These are phyloP conservation scores for Leistus spinibarbis DNA, from an alignment of 2,888 invertebrate species.

Conservation along the genomic window DNA sequence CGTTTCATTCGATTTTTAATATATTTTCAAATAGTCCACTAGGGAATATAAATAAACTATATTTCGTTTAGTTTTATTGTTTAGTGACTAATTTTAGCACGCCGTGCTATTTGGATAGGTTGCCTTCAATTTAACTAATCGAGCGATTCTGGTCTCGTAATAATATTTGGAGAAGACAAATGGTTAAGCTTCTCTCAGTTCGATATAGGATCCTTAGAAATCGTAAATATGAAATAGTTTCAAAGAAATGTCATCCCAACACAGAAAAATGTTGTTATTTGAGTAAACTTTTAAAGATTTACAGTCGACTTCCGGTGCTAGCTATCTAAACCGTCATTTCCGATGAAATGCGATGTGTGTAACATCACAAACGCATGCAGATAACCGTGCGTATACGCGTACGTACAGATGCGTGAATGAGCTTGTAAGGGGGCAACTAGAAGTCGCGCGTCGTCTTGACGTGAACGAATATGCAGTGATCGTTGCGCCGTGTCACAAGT, in stretches of 20 bases:
- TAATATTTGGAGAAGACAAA: no score
- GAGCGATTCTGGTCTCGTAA: no score
- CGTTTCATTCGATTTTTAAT: no score
- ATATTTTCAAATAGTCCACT: no score
- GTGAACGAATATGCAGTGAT: slow-evolving; percentile 4
- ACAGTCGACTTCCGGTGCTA: neutral
- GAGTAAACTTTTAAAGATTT: neutral
- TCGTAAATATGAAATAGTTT: neutral
- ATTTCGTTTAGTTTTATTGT: no score
- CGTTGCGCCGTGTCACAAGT: slow-evolving; percentile 1
- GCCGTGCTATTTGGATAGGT: no score
- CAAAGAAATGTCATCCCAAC: neutral
- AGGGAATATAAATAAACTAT: no score
- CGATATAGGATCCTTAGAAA: no score
- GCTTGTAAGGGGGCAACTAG: neutral
- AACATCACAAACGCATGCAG: neutral
- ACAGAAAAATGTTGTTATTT: neutral
- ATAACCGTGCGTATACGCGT: neutral
- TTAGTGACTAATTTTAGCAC: no score
- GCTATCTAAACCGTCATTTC: neutral
- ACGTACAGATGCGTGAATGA: neutral
- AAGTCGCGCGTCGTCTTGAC: neutral
- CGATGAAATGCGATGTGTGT: neutral
- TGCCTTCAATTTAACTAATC: no score
- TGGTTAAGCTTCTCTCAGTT: no score